Conservation (phyloP, 2,797 vertebrate genomes). For the Propithecus deckenii region DNA sequence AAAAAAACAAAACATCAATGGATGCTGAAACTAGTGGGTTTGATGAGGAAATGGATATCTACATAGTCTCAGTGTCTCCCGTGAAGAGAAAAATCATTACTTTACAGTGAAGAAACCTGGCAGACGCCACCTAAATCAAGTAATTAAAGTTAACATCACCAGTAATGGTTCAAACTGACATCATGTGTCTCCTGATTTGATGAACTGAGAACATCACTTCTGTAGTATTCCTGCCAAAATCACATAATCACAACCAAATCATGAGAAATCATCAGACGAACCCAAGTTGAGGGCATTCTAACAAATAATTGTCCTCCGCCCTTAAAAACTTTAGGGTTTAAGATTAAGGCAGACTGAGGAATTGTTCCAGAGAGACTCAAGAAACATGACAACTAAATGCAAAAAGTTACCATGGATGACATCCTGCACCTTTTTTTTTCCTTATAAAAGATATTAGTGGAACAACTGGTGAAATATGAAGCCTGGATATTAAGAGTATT, state of each 20-base stretch:
- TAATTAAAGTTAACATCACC: neutral
- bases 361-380: neutral
- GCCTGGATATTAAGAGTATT: neutral
- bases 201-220: neutral
- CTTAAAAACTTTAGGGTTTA: neutral
- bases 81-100: neutral
- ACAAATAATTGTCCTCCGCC: neutral
- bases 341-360: neutral
- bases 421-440: neutral
- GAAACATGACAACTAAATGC: neutral
- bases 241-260: neutral
- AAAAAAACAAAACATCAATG: neutral
- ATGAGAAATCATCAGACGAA: neutral
- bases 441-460: neutral
- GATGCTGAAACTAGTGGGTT: neutral
- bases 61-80: neutral
- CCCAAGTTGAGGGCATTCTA: neutral
- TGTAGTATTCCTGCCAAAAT: neutral
- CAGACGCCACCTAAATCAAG: neutral
- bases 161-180: neutral
- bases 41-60: neutral
- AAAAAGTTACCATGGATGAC: neutral
- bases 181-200: fast-evolving
- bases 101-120: neutral
- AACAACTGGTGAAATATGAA: neutral